Evolutionary conservation across 35 echinoderm and acorn worm species (phyloP), one percentile per base, ranked within the genome.

Genomic region (Nesometra sesokonis): DNA sequence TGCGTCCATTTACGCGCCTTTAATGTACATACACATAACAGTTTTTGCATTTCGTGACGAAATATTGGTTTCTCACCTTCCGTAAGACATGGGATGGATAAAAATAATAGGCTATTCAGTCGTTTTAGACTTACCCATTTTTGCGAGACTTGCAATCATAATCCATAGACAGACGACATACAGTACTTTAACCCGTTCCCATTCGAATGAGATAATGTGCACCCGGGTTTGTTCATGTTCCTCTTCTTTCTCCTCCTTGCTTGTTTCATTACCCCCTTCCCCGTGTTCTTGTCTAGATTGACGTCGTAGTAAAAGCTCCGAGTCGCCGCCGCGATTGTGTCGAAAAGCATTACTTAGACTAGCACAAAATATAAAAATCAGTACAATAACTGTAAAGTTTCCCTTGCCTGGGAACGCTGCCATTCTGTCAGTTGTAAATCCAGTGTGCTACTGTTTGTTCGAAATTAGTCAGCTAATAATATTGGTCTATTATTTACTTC

Each of bases 101-200:
- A n/a, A n/a, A n/a, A n/a, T n/a, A n/a, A n/a, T n/a, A n/a, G n/a
- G n/a, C n/a, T n/a, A n/a, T n/a, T n/a, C n/a, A n/a, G n/a, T n/a
- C n/a, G n/a, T n/a, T n/a, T n/a, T 43, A 43, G 38, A 84, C 88
- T 67, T 87, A 95, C 93, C 90, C 17, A 95, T 4, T 89, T 91
- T 95, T 27, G 90, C 93, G 29, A 95, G 84, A 84, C 82, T 91
- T 5, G 90, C 93, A 87, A 95, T 79, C 13, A 91, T 79, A 33
- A 95, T 80, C 93, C 93, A 95, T 17, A 95, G 2, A 21, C 83
- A 37, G 17, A 91, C 89, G 13, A 79, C 84, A 78, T 89, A 85
- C 9, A 88, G 81, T 17, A 80, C 46, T 21, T 86, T 32, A 29
- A 95, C 93, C 15, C 92, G 90, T 11, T 95, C 37, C 87, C 90